phyloP scores from a whole-genome alignment of 2,888 invertebrate genomes.

The Smittia aterrima region DNA sequence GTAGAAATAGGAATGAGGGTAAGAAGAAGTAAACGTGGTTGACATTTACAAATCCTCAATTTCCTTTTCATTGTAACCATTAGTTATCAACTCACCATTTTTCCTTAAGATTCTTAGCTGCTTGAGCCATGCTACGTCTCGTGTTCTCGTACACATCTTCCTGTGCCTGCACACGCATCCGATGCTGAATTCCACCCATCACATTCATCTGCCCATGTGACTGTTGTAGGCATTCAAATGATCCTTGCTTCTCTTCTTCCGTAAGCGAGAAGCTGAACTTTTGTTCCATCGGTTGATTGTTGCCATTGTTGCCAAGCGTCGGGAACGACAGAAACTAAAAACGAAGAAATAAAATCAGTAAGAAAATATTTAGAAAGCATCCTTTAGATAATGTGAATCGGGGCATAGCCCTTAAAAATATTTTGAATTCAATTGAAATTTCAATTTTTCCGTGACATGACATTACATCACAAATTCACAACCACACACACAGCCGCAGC shows the following conservation, averaged over 20 bases:
- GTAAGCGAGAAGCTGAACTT: constrained; percentile 57
- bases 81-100: constrained; percentile 67
- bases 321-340: constrained; percentile 77
- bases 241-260: constrained; percentile 79
- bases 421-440: constrained; percentile 31
- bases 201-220: constrained; percentile 69
- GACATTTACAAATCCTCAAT: constrained; percentile 2
- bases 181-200: constrained; percentile 81
- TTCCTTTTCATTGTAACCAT: background rate
- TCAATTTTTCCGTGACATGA: constrained; percentile 39
- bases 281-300: constrained; percentile 45
- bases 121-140: constrained; percentile 85
- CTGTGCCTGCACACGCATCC: constrained; percentile 90
- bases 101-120: constrained; percentile 89
- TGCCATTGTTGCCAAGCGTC: constrained; percentile 52
- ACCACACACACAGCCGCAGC: constrained; percentile 19
- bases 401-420: no score
- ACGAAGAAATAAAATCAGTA: constrained; percentile 44
- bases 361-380: background rate
- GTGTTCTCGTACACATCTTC: constrained; percentile 95
- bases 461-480: constrained; percentile 29
- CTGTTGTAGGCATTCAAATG: constrained; percentile 88
- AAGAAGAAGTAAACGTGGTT: background rate
- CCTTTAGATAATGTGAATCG: no score
- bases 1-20: background rate